Evolutionary conservation across 2,113 vertebrate species (phyloP).

Genomic region (Meriones unguiculatus): DNA sequence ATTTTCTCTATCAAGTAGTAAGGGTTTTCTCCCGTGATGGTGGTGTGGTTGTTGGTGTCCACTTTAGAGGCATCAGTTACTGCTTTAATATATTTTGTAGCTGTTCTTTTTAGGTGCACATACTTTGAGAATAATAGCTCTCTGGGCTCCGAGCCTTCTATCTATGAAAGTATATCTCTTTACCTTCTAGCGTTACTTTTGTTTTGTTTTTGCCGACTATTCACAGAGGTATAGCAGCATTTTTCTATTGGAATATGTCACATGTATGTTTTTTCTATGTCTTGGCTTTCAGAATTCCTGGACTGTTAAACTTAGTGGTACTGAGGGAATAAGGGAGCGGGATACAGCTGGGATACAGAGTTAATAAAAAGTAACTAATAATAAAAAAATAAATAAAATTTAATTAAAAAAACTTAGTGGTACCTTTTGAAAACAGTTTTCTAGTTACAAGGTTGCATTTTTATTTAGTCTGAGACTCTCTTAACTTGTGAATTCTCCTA

Average conservation of each 20-base stretch:
- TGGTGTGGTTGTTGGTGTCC: background rate
- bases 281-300: constrained; percentile 31
- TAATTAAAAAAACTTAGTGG: background rate
- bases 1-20: background rate
- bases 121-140: constrained; percentile 52
- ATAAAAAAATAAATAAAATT: too few relatives aligned
- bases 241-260: background rate
- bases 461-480: constrained; percentile 28
- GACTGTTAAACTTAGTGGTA: background rate
- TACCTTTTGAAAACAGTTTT: constrained; percentile 33
- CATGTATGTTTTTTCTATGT: constrained; percentile 37
- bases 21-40: background rate
- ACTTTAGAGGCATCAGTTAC: background rate
- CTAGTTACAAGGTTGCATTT: background rate
- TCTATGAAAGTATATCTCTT: constrained; percentile 38
- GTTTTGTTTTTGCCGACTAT: constrained; percentile 6
- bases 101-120: background rate
- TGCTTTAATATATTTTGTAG: constrained; percentile 48
- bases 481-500: constrained; percentile 36
- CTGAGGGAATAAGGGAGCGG: background rate
- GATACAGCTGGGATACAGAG: too few relatives aligned
- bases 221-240: background rate
- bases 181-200: background rate
- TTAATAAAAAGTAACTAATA: too few relatives aligned
- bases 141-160: constrained; percentile 23